A percentile compares a stretch with the other conserved stretches of the same genome.
Evolutionary conservation across 64 coral and sea anemone genomes (phyloP).

Genomic region (Montipora capricornis): DNA sequence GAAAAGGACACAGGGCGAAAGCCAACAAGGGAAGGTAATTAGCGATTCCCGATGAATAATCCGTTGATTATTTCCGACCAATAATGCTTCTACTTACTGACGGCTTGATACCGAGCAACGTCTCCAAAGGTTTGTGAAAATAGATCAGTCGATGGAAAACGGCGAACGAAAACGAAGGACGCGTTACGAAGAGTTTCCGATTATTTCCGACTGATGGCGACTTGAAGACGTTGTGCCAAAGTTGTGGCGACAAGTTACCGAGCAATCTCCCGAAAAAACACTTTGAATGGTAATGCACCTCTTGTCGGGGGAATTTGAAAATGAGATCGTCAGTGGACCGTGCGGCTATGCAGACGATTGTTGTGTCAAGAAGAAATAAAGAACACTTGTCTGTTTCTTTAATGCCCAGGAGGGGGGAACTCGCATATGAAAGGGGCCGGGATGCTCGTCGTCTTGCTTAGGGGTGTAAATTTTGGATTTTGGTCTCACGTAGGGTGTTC

Average conservation of each 20-base stretch:
- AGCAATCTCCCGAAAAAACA: neutral
- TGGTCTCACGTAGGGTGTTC: too few species aligned
- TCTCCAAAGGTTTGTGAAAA: neutral
- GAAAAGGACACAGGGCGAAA: slow-evolving; percentile 9
- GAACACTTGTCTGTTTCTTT: too few species aligned
- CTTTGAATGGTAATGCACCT: too few species aligned
- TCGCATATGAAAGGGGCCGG: too few species aligned
- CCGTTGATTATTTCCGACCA: neutral
- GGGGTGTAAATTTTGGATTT: too few species aligned
- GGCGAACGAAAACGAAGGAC: too few species aligned
- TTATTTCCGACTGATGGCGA: neutral
- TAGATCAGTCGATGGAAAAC: neutral
- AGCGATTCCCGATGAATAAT: neutral
- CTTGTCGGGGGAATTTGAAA: too few species aligned
- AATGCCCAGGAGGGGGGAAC: too few species aligned
- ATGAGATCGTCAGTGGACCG: too few species aligned
- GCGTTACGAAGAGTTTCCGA: neutral
- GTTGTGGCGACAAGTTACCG: neutral
- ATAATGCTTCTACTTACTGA: neutral
- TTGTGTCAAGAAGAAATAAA: too few species aligned
- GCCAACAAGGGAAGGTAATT: neutral
- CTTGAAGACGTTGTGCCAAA: neutral
- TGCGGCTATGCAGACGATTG: too few species aligned
- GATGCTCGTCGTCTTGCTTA: too few species aligned
- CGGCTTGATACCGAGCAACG: neutral